Evolutionary conservation across 2,888 invertebrate species (phyloP), one percentile per base, ranked within the genome.

Genomic region (Tetragonula carbonaria): DNA sequence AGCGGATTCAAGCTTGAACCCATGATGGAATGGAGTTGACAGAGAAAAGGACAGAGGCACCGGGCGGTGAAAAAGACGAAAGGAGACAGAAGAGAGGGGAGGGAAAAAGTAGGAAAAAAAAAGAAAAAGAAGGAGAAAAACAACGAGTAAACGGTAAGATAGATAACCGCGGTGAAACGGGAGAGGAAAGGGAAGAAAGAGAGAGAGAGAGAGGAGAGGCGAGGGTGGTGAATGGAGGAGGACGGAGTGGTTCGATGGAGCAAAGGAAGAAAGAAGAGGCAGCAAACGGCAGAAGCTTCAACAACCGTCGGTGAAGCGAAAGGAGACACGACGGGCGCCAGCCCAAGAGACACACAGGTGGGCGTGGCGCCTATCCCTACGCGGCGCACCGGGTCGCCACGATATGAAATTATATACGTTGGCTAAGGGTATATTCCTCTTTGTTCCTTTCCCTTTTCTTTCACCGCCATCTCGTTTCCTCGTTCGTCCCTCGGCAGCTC

Each of bases 311-410:
- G 88, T 85, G 75, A 82, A 87, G 79, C 82, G 86, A 87, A 82
- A 86, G 85, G 88, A 87, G 90, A 88, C 85, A 86, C 88, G 86
- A 86, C 82, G 90, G 91, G 91, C 90, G 91, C 92, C 90, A 90
- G 89, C 87, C 85, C 80, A 86, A 86, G 90, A 85, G 91, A 92
- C 91, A 91, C 91, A 90, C 93, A 92, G 93, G 93, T 93, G 93
- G 93, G 93, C 92, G 93, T 93, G 93, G 93, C 93, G 93, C 91
- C 90, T 91, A 89, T 92, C 90, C 91, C 91, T 92, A 91, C 91
- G 91, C 91, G 88, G 90, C 86, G 90, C 90, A 86, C 81, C 90
- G 86, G 84, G 86, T 88, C 89, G 88, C 88, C 90, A 72, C 85
- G 90, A 89, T 88, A 90, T 89, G 90, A 91, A 90, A 90, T 90